phyloP scores from a whole-genome alignment of 1,140 invertebrate genomes.

The Phocides pigmalion region DNA sequence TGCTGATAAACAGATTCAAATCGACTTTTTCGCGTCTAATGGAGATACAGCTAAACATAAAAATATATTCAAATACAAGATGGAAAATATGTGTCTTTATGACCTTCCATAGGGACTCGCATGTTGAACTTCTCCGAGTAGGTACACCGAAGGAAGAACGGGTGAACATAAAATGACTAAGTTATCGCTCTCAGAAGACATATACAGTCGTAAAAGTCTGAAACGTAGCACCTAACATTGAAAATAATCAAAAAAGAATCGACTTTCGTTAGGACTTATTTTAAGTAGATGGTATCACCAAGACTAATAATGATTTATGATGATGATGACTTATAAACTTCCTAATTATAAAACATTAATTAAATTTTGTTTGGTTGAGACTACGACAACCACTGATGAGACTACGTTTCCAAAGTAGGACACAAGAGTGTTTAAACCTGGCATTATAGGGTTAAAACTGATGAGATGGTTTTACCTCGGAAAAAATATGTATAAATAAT shows the following conservation, averaged over 20 bases:
- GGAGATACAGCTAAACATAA: slow-evolving; percentile 40
- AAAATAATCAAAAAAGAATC: slow-evolving; percentile 76
- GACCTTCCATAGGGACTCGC: slow-evolving; percentile 64
- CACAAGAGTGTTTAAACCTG: too few species aligned
- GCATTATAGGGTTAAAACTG: too few species aligned
- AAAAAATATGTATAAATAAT: too few species aligned
- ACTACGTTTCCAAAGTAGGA: too few species aligned
- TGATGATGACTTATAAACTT: too few species aligned
- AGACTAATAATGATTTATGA: too few species aligned
- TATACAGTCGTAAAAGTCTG: slow-evolving; percentile 77
- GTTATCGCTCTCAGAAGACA: slow-evolving; percentile 80
- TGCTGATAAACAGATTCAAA: slow-evolving; percentile 21
- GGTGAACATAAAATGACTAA: slow-evolving; percentile 81
- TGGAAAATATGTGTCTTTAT: slow-evolving; percentile 77
- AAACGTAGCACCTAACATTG: slow-evolving; percentile 69
- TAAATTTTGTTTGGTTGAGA: too few species aligned
- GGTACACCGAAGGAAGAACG: slow-evolving; percentile 64
- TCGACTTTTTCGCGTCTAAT: slow-evolving; percentile 35
- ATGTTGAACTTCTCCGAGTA: slow-evolving; percentile 67
- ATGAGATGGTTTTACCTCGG: too few species aligned
- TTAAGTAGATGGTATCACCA: background rate
- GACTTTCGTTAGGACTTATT: slow-evolving; percentile 38
- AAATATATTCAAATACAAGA: slow-evolving; percentile 67
- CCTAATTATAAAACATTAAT: too few species aligned
- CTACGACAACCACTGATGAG: too few species aligned